These are phyloP conservation scores for Neoscelio sp. DNA, from an alignment of 2,888 invertebrate genomes.

Conservation along the genomic window DNA sequence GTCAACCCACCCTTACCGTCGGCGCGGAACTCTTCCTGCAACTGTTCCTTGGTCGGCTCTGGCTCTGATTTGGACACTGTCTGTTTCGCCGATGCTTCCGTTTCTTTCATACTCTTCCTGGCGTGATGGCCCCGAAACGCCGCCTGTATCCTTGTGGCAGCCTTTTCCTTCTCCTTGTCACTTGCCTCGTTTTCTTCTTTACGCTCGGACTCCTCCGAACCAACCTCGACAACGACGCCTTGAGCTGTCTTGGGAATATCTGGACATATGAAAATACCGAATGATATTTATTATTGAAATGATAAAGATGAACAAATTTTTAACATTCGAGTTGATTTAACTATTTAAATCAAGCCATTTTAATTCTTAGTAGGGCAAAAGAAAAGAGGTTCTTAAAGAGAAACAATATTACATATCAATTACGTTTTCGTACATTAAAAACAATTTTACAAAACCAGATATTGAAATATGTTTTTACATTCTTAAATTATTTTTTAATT, in stretches of 20 bases:
- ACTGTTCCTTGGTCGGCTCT: constrained; percentile 88
- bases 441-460: too few relatives aligned
- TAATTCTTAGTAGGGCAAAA: too few relatives aligned
- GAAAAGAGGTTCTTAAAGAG: too few relatives aligned
- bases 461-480: too few relatives aligned
- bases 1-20: constrained; percentile 89
- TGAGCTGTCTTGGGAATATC: constrained; percentile 58
- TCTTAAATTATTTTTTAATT: too few relatives aligned
- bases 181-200: constrained; percentile 82
- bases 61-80: constrained; percentile 82
- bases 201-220: constrained; percentile 65
- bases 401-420: too few relatives aligned
- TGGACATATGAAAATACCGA: constrained; percentile 20
- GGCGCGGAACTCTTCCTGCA: constrained; percentile 91
- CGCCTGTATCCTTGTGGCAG: constrained; percentile 95
- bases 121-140: constrained; percentile 93
- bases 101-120: constrained; percentile 90
- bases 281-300: background rate
- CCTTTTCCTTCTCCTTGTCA: constrained; percentile 83
- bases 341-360: too few relatives aligned
- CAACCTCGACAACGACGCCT: constrained; percentile 51
- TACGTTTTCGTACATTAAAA: too few relatives aligned
- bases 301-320: too few relatives aligned
- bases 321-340: too few relatives aligned
- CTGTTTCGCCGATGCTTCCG: constrained; percentile 79